phyloP scores from a whole-genome alignment of 2,113 vertebrate species.

The Anguilla japonica region DNA sequence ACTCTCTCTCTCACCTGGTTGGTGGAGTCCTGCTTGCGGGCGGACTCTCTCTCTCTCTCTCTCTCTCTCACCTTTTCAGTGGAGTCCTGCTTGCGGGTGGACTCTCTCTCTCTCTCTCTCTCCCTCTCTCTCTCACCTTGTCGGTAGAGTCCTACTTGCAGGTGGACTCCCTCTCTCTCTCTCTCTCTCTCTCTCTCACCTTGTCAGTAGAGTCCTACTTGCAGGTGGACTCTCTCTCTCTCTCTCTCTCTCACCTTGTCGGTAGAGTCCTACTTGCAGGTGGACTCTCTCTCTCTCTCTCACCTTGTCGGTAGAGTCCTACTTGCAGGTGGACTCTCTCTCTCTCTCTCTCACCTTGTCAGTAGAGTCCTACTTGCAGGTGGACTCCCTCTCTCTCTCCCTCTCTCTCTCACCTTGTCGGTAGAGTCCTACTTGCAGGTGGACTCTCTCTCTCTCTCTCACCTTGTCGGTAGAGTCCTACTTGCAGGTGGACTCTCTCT shows the following conservation, averaged over 20 bases:
- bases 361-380: background rate
- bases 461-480: no score
- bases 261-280: background rate
- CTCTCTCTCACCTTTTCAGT: background rate
- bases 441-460: no score
- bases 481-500: no score
- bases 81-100: background rate
- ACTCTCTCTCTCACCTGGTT: background rate
- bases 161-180: background rate
- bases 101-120: background rate
- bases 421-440: slow-evolving; percentile 60
- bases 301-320: background rate
- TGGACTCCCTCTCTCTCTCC: slow-evolving; percentile 15
- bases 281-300: background rate
- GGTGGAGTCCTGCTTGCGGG: background rate
- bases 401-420: slow-evolving; percentile 85
- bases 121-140: slow-evolving; percentile 49
- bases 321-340: background rate
- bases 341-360: background rate
- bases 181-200: background rate
- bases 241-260: background rate
- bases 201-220: background rate
- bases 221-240: background rate
- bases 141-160: slow-evolving; percentile 78
- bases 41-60: background rate